phyloP scores from a whole-genome alignment of 2,113 vertebrate species.

The Scalopus aquaticus region DNA sequence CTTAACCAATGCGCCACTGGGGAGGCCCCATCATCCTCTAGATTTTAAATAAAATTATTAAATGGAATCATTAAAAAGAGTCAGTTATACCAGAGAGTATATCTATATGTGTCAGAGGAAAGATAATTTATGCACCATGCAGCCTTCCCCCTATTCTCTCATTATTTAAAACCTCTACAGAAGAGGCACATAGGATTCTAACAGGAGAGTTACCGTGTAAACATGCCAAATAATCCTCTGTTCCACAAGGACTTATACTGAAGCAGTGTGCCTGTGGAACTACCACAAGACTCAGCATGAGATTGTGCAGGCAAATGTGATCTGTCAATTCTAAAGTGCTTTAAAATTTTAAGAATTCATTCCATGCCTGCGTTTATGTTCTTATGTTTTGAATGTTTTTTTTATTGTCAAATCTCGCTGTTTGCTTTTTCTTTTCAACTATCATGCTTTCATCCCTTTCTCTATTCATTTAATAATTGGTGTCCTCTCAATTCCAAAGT shows the following conservation, averaged over 20 bases:
- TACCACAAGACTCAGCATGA: not conserved
- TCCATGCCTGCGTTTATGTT: not conserved
- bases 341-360: not conserved
- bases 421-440: not conserved
- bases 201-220: not conserved
- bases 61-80: conserved; percentile 61
- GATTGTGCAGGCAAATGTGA: not conserved
- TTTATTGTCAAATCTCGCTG: not conserved
- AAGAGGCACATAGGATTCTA: conserved; percentile 29
- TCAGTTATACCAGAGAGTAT: conserved; percentile 23
- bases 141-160: not conserved
- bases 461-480: not conserved
- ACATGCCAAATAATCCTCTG: not conserved
- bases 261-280: not conserved
- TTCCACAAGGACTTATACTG: not conserved
- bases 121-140: not conserved
- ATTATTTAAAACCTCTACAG: conserved; percentile 39
- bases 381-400: not conserved
- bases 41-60: conserved; percentile 60
- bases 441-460: not conserved
- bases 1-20: too few species aligned
- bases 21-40: conserved; percentile 34
- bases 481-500: not conserved
- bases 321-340: conserved; percentile 6
- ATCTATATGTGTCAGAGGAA: not conserved